Conservation (phyloP, 1,140 invertebrate genomes). For the Drosophila teissieri region DNA sequence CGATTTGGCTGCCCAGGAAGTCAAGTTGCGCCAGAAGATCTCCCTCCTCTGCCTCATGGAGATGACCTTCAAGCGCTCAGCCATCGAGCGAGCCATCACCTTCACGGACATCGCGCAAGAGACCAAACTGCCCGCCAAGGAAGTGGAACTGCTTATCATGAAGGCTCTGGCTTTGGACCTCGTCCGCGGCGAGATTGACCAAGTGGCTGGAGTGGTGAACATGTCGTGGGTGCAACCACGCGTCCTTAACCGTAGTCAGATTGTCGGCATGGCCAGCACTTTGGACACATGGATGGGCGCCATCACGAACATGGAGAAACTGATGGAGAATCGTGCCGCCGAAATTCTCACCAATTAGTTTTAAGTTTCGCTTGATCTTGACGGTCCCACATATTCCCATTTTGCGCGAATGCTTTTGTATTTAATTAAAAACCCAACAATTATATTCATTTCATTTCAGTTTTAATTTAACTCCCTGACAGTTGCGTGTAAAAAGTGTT, state of each 20-base stretch:
- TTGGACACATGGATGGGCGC: conserved; percentile 93
- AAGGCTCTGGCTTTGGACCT: conserved; percentile 98
- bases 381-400: conserved; percentile 37
- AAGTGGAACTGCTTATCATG: conserved; percentile 99
- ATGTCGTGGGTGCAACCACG: conserved; percentile 97
- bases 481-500: conserved; percentile 39
- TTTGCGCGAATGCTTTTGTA: conserved; percentile 65
- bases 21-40: conserved; percentile 95
- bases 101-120: conserved; percentile 96
- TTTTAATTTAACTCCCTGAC: conserved; percentile 38
- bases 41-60: conserved; percentile 98
- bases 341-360: conserved; percentile 90
- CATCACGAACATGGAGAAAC: conserved; percentile 91
- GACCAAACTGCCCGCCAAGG: conserved; percentile 91
- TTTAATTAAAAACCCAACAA: conserved; percentile 56
- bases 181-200: conserved; percentile 97
- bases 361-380: conserved; percentile 35
- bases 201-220: conserved; percentile 91
- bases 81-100: conserved; percentile 91
- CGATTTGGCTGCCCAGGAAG: conserved; percentile 94
- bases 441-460: conserved; percentile 31
- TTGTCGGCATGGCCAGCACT: conserved; percentile 91
- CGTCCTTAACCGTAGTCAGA: conserved; percentile 92
- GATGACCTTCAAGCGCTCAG: conserved; percentile 91
- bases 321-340: conserved; percentile 92